Percentiles rank a stretch among this genome's conserved stretches.
phyloP scores from a whole-genome alignment of 2,888 invertebrate species.

The Blastobasis adustella region DNA sequence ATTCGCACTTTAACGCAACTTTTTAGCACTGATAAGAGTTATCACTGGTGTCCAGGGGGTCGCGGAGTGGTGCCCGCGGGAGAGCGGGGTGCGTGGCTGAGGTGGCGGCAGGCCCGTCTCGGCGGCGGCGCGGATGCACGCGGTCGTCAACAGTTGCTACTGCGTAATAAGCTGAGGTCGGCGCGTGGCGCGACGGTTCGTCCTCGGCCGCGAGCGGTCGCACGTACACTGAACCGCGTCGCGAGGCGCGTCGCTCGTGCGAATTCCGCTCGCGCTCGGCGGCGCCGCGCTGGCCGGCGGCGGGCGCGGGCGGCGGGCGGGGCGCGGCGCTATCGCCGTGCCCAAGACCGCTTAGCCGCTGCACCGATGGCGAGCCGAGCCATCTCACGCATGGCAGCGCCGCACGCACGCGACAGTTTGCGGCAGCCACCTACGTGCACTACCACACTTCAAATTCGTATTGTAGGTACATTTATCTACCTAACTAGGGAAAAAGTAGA shows the following conservation, averaged over 20 bases:
- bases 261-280: constrained; percentile 24
- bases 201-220: constrained; percentile 61
- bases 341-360: constrained; percentile 34
- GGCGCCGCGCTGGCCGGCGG: constrained; percentile 47
- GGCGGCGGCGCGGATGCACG: constrained; percentile 43
- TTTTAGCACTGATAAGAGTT: constrained; percentile 62
- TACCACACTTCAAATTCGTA: too few relatives aligned
- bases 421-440: too few relatives aligned
- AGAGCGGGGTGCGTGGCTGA: too few relatives aligned
- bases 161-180: constrained; percentile 66
- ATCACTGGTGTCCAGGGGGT: constrained; percentile 40
- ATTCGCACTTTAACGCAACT: constrained; percentile 49
- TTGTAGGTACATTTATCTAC: too few relatives aligned
- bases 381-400: too few relatives aligned
- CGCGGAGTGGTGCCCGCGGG: not conserved
- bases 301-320: constrained; percentile 35
- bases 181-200: constrained; percentile 46
- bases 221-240: constrained; percentile 68
- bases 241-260: constrained; percentile 35
- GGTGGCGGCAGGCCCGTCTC: too few relatives aligned
- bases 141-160: constrained; percentile 59
- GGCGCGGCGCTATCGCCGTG: constrained; percentile 35
- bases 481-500: too few relatives aligned
- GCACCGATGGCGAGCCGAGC: too few relatives aligned
- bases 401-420: too few relatives aligned